phyloP scores from a whole-genome alignment of 2,888 invertebrate species.

The Melanotus villosus region DNA sequence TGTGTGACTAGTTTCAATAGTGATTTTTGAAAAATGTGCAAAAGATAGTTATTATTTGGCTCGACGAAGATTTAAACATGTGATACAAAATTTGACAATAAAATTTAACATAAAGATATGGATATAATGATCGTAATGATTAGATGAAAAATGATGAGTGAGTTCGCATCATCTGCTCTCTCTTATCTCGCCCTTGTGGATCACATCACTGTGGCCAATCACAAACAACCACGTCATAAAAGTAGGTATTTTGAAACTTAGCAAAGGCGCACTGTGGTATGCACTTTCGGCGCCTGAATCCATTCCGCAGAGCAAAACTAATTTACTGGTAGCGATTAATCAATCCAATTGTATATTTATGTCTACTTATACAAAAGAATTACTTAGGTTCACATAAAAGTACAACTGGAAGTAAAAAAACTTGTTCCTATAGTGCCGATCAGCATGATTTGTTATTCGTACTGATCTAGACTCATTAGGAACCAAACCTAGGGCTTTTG shows the following conservation, averaged over 20 bases:
- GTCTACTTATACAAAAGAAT: conserved; percentile 13
- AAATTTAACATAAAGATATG: conserved; percentile 15
- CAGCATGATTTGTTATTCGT: too few species aligned
- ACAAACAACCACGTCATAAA: conserved; percentile 56
- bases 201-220: conserved; percentile 60
- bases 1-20: conserved; percentile 54
- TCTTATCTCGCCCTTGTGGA: conserved; percentile 54
- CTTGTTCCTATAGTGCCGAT: conserved; percentile 30
- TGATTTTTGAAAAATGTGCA: conserved; percentile 42
- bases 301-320: conserved; percentile 43
- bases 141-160: conserved; percentile 32
- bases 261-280: conserved; percentile 58
- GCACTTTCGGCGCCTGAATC: conserved; percentile 58
- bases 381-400: conserved; percentile 38
- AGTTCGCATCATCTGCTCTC: conserved; percentile 52
- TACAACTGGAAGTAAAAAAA: conserved; percentile 40
- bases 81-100: conserved; percentile 7
- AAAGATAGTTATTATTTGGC: conserved; percentile 24
- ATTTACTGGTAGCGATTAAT: conserved; percentile 37
- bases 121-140: conserved; percentile 27
- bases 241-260: conserved; percentile 44
- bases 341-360: conserved; percentile 44
- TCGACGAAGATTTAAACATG: background rate
- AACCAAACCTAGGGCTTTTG: conserved; percentile 53
- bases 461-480: conserved; percentile 41